These are phyloP conservation scores for Achatina immaculata DNA, from an alignment of 1,140 invertebrate genomes.

Conservation along the genomic window DNA sequence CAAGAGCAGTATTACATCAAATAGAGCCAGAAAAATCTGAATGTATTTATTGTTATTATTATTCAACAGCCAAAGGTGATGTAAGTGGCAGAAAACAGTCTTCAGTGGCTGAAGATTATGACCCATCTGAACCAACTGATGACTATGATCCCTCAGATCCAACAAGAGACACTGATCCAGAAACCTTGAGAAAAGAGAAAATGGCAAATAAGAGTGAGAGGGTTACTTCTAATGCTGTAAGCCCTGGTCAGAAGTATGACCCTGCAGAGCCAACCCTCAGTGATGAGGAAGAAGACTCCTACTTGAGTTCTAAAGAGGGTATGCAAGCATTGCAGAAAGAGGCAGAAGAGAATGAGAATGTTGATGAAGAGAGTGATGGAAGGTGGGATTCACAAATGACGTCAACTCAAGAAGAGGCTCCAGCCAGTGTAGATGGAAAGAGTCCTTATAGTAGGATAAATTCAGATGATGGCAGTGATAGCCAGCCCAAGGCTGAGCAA, in stretches of 20 bases:
- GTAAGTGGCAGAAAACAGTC: background rate
- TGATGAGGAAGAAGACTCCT: constrained; percentile 28
- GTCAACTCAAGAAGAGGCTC: background rate
- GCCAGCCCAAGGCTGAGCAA: background rate
- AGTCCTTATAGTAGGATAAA: background rate
- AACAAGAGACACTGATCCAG: constrained; percentile 10
- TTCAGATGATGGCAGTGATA: background rate
- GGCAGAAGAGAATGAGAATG: background rate
- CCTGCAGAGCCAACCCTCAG: constrained; percentile 34
- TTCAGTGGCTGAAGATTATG: constrained; percentile 13
- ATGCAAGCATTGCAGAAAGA: background rate
- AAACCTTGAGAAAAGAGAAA: background rate
- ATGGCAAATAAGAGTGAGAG: no score
- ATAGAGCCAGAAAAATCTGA: no score
- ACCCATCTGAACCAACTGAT: constrained; percentile 37
- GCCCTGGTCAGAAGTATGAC: constrained; percentile 16
- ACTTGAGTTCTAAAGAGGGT: background rate
- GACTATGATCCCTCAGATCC: constrained; percentile 36
- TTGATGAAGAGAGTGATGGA: constrained; percentile 28
- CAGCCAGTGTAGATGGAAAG: background rate
- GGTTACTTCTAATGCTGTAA: background rate
- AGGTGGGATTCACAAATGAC: constrained; percentile 26
- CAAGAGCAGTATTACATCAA: no score
- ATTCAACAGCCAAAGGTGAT: background rate
- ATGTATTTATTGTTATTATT: no score